Evolutionary conservation across 2,888 invertebrate genomes (phyloP).

Genomic region (Rhingia rostrata): DNA sequence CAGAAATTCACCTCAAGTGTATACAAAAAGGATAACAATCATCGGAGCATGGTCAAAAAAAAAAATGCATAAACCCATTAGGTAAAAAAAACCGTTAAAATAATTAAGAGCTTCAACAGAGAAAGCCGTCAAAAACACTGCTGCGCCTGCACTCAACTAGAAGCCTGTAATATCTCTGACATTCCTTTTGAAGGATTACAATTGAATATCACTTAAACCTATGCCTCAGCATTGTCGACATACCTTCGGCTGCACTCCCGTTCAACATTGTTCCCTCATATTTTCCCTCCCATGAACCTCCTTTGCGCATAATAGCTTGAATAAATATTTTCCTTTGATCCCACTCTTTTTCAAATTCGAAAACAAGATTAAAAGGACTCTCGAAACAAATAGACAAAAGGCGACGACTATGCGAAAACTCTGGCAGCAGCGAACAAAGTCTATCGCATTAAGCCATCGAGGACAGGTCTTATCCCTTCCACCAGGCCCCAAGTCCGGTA

Average conservation of each 20-base stretch:
- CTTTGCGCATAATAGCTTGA: conserved; percentile 56
- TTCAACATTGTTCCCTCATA: conserved; percentile 22
- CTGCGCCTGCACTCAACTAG: conserved; percentile 26
- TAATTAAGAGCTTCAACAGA: conserved; percentile 2
- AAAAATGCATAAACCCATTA: not conserved
- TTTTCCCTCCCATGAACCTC: not conserved
- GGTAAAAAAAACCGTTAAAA: not conserved
- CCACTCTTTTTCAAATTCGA: conserved; percentile 32
- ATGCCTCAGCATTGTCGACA: conserved; percentile 11
- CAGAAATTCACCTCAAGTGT: too few species aligned
- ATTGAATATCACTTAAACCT: conserved; percentile 68
- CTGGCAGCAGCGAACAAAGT: conserved; percentile 25
- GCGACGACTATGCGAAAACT: conserved; percentile 7
- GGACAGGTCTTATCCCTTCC: conserved; percentile 45
- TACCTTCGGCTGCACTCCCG: not conserved
- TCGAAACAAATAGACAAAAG: conserved; percentile 52
- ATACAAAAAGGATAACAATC: too few species aligned
- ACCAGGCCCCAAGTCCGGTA: conserved; percentile 9
- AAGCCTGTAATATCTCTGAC: conserved; percentile 10
- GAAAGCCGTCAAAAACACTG: conserved; percentile 8
- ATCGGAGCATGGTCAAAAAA: too few species aligned
- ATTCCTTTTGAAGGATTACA: conserved; percentile 53
- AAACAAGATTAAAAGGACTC: conserved; percentile 65
- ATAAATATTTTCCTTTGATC: conserved; percentile 69
- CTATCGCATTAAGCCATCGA: conserved; percentile 66